Evolutionary conservation across 2,113 vertebrate species (phyloP).

Genomic region (Riparia riparia): DNA sequence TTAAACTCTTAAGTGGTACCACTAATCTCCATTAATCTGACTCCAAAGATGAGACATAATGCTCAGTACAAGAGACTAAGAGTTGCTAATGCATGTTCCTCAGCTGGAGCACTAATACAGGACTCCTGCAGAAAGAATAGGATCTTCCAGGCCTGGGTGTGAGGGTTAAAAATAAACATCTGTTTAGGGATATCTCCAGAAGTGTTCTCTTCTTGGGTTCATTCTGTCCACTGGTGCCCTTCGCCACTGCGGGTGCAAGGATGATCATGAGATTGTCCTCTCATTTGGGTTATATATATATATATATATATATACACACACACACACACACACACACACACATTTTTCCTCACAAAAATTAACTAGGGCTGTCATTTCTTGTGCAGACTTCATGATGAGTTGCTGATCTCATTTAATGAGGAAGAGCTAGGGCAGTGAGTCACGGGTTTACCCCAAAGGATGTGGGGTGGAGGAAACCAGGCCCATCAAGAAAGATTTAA

Average conservation of each 20-base stretch:
- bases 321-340: too few relatives aligned
- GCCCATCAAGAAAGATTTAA: background rate
- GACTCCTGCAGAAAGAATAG: slow-evolving; percentile 29
- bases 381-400: background rate
- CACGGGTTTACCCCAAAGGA: background rate
- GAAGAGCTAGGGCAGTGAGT: background rate
- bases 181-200: background rate
- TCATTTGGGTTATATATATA: background rate
- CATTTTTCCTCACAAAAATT: background rate
- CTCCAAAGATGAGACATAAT: slow-evolving; percentile 82
- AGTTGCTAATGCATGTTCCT: slow-evolving; percentile 78
- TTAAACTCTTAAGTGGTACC: slow-evolving; percentile 85
- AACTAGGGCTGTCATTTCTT: background rate
- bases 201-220: background rate
- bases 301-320: too few relatives aligned
- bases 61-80: slow-evolving; percentile 75
- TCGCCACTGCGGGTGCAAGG: rapidly evolving
- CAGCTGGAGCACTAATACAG: slow-evolving; percentile 61
- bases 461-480: background rate
- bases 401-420: background rate
- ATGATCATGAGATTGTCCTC: background rate
- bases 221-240: background rate
- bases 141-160: slow-evolving; percentile 27
- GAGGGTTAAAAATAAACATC: slow-evolving; percentile 38
- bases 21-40: slow-evolving; percentile 86